Conservation (phyloP, 2,113 vertebrate genomes). For the Anhinga anhinga region DNA sequence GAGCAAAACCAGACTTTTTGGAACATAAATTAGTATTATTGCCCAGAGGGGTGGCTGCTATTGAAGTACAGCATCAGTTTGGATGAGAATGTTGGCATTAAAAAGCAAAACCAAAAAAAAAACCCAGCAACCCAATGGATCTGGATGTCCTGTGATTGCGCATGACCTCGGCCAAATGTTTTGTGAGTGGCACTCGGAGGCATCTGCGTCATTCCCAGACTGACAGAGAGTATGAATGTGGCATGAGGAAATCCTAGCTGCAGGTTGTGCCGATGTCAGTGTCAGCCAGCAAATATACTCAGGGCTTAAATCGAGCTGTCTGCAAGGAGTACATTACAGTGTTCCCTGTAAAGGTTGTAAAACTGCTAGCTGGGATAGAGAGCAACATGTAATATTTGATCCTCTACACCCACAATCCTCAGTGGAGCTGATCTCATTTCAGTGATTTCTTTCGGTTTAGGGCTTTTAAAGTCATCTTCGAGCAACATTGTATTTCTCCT, state of each 20-base stretch:
- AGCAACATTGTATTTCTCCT: neutral
- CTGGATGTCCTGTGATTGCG: neutral
- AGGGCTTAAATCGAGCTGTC: neutral
- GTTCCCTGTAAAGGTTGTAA: neutral
- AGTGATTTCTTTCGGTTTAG: neutral
- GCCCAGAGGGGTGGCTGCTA: neutral
- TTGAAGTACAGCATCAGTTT: neutral
- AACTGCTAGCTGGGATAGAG: neutral
- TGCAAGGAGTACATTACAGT: fast-evolving
- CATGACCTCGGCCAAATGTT: neutral
- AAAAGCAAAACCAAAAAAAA: neutral
- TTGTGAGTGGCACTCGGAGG: neutral
- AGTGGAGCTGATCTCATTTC: neutral
- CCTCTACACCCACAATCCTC: neutral
- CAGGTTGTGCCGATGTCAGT: neutral
- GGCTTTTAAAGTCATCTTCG: neutral
- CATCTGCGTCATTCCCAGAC: neutral
- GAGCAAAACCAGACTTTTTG: neutral
- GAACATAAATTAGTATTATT: neutral
- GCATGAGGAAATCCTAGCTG: neutral
- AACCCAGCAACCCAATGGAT: fast-evolving
- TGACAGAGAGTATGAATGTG: neutral
- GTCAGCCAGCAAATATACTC: neutral
- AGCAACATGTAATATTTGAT: neutral
- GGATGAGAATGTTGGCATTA: neutral